Evolutionary conservation across 2,113 vertebrate genomes (phyloP).

Genomic region (Odobenus rosmarus): DNA sequence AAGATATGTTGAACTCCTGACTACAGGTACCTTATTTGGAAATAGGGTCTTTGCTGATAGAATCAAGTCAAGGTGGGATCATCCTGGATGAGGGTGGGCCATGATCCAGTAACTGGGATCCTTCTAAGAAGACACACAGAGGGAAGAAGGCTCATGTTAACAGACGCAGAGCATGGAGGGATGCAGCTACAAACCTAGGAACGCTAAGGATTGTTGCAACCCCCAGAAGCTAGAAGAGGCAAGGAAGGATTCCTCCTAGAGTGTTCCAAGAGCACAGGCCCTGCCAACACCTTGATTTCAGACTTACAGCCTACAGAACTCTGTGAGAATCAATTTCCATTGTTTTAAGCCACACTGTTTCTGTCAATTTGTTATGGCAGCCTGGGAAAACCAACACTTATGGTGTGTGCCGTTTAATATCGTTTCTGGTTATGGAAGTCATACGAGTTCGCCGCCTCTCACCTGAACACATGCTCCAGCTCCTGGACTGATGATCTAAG

Average conservation of each 20-base stretch:
- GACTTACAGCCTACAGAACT: not conserved
- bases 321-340: not conserved
- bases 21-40: not conserved
- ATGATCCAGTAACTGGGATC: not conserved
- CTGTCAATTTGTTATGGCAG: not conserved
- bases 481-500: not conserved
- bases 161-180: not conserved
- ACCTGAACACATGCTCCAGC: not conserved
- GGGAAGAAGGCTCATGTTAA: too few relatives aligned
- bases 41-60: not conserved
- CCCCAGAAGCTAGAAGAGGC: not conserved
- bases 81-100: too few relatives aligned
- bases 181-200: not conserved
- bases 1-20: not conserved
- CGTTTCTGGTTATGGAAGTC: not conserved
- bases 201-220: not conserved
- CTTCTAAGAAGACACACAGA: not conserved
- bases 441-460: not conserved
- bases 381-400: fast-evolving
- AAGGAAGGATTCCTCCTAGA: not conserved
- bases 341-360: not conserved
- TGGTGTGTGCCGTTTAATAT: fast-evolving
- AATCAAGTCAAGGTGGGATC: not conserved
- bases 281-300: not conserved
- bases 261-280: not conserved